These are phyloP conservation scores for Clarias magur DNA, from an alignment of 2,113 vertebrate genomes.

Conservation along the genomic window DNA sequence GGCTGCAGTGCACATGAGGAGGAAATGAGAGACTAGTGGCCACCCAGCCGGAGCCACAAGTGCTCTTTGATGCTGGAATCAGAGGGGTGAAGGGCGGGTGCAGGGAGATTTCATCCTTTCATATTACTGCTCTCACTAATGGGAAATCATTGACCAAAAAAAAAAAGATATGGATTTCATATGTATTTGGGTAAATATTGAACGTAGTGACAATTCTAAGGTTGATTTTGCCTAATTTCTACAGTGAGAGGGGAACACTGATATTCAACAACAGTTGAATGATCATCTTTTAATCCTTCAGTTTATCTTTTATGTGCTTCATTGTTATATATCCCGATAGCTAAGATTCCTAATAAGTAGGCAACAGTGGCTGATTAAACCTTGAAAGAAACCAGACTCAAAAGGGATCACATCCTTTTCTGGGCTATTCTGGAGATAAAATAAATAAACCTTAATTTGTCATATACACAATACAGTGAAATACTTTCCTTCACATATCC, in stretches of 20 bases:
- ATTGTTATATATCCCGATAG: not conserved
- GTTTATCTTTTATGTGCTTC: not conserved
- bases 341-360: not conserved
- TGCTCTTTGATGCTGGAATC: conserved; percentile 69
- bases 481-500: not conserved
- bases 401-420: not conserved
- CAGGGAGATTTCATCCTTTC: conserved; percentile 24
- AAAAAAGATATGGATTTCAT: not conserved
- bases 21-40: conserved; percentile 76
- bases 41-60: conserved; percentile 73
- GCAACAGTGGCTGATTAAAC: not conserved
- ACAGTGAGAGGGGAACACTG: not conserved
- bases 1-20: conserved; percentile 62
- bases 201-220: not conserved
- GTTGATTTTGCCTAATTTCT: not conserved
- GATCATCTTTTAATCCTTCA: not conserved
- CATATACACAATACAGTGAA: not conserved
- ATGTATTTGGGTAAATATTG: not conserved
- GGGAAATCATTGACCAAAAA: not conserved
- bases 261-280: not conserved
- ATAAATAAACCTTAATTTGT: not conserved
- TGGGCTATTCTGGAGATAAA: not conserved
- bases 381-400: not conserved
- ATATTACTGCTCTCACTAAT: not conserved
- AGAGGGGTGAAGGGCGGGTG: conserved; percentile 50